phyloP scores from a whole-genome alignment of 2,888 invertebrate species.

The Agriopis marginaria region DNA sequence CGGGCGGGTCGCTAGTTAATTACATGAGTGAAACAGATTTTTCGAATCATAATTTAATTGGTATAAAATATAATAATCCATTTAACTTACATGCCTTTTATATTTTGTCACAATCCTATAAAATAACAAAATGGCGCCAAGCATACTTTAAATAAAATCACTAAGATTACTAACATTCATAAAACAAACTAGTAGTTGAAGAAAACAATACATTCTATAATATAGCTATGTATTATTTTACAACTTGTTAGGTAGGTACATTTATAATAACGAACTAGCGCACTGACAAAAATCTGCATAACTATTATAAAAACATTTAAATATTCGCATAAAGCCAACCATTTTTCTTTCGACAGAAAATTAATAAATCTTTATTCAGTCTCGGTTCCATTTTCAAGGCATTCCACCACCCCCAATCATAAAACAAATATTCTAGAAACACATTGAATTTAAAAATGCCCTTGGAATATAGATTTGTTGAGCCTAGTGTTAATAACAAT shows the following conservation, averaged over 20 bases:
- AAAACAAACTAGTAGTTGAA: conserved; percentile 13
- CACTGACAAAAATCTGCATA: conserved; percentile 19
- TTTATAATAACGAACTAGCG: conserved; percentile 27
- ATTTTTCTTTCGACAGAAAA: conserved; percentile 27
- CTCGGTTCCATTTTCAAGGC: conserved; percentile 37
- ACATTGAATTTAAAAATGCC: conserved; percentile 30
- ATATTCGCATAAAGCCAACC: conserved; percentile 16
- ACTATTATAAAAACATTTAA: conserved; percentile 20
- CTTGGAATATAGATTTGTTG: conserved; percentile 30
- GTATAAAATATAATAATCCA: conserved; percentile 79
- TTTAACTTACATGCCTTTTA: conserved; percentile 67
- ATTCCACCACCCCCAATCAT: conserved; percentile 23
- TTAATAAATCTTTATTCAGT: conserved; percentile 40
- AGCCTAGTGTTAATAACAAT: conserved; percentile 13
- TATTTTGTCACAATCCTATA: conserved; percentile 54
- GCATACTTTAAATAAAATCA: conserved; percentile 23
- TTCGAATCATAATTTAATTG: conserved; percentile 69
- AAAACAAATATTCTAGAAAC: conserved; percentile 24
- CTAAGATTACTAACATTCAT: conserved; percentile 6
- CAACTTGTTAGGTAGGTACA: conserved; percentile 23
- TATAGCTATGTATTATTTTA: conserved; percentile 19
- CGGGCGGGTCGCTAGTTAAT: too few relatives aligned
- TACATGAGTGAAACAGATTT: conserved; percentile 44
- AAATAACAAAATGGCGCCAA: conserved; percentile 29
- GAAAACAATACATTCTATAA: conserved; percentile 16